phyloP scores from a whole-genome alignment of 2,113 vertebrate genomes.

The Aegithalos caudatus region DNA sequence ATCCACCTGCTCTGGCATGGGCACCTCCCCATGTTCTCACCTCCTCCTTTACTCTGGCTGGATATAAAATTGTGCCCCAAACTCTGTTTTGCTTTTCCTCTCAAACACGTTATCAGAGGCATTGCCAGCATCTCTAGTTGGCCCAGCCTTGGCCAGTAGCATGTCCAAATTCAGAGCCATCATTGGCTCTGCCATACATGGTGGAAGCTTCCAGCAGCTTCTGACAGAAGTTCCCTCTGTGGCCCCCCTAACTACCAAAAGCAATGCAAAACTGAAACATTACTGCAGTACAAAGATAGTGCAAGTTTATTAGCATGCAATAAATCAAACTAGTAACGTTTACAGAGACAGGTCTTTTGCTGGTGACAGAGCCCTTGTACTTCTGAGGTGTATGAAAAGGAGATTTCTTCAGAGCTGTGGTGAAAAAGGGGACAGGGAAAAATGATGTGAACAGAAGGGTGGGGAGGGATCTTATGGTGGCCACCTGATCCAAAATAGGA shows the following conservation, averaged over 20 bases:
- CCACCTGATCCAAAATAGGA: background rate
- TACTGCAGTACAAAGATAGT: background rate
- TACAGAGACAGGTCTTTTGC: background rate
- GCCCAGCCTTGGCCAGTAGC: background rate
- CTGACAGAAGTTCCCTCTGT: background rate
- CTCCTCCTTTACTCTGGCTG: background rate
- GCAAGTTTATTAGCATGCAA: background rate
- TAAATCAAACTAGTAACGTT: background rate
- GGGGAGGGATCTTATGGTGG: background rate
- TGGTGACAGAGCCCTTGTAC: background rate
- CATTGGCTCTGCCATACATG: background rate
- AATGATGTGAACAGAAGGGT: accelerated
- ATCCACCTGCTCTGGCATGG: accelerated
- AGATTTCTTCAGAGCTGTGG: background rate
- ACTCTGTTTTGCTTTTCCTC: background rate
- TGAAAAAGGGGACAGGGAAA: background rate
- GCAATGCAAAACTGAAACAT: background rate
- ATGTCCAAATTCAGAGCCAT: background rate
- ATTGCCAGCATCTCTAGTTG: too few species aligned
- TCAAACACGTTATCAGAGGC: background rate
- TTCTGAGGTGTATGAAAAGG: background rate
- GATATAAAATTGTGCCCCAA: background rate
- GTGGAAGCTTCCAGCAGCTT: background rate
- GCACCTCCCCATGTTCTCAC: background rate
- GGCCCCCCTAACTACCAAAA: background rate